phyloP scores from a whole-genome alignment of 2,888 invertebrate genomes.

The Gryllus longicercus region DNA sequence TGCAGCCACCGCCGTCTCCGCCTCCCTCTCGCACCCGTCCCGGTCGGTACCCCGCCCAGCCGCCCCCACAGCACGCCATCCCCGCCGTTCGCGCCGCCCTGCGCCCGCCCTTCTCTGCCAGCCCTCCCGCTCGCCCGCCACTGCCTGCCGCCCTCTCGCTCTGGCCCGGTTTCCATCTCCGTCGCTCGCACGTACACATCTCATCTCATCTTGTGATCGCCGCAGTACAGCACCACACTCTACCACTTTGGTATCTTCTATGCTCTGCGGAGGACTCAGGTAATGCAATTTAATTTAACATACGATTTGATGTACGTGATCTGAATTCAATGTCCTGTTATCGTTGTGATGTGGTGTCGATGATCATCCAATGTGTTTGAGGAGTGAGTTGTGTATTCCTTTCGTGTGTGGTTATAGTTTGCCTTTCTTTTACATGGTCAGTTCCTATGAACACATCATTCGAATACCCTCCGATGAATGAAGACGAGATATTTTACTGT shows the following conservation, averaged over 20 bases:
- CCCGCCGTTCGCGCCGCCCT: not conserved
- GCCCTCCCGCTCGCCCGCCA: not conserved
- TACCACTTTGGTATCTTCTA: constrained; percentile 31
- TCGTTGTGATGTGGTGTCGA: no score
- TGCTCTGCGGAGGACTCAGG: constrained; percentile 36
- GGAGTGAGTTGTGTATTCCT: no score
- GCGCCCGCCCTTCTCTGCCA: constrained; percentile 2
- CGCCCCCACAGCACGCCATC: not conserved
- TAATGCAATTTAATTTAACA: constrained; percentile 25
- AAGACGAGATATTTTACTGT: no score
- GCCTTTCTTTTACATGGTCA: no score
- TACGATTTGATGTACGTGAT: not conserved
- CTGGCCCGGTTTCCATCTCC: constrained; percentile 1
- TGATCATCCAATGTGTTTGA: no score
- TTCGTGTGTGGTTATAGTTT: no score
- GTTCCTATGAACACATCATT: no score
- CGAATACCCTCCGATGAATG: no score
- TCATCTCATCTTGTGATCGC: constrained; percentile 23
- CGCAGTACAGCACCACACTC: constrained; percentile 11
- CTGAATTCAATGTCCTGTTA: no score
- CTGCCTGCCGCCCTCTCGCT: constrained; percentile 18
- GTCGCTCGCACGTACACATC: not conserved
- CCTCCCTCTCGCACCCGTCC: constrained; percentile 11
- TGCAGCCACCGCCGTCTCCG: constrained; percentile 7
- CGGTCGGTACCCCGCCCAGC: not conserved